Conservation (phyloP, 2,797 vertebrate genomes). For the Cyclopterus lumpus region DNA sequence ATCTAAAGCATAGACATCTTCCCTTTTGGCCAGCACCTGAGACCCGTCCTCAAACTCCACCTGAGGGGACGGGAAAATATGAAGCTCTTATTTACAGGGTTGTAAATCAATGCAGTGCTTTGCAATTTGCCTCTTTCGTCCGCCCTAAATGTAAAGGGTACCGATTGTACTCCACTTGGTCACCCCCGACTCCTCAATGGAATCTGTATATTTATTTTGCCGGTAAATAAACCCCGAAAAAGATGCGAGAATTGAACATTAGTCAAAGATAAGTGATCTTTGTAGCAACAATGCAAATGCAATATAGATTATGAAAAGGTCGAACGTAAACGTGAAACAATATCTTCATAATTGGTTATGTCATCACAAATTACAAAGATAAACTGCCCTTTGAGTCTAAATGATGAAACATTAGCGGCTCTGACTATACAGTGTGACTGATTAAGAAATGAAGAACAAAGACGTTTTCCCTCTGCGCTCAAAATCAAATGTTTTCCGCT, state of each 20-base stretch:
- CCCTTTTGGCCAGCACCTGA: constrained; percentile 93
- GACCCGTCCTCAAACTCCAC: constrained; percentile 99
- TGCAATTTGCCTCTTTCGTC: not conserved
- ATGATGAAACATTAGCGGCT: not conserved
- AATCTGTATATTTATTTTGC: not conserved
- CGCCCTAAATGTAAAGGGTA: not conserved
- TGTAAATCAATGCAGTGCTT: not conserved
- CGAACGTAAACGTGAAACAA: not conserved
- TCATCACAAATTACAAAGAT: not conserved
- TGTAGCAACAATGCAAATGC: not conserved
- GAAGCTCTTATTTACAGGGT: not conserved
- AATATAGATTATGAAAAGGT: not conserved
- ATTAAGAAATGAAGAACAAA: not conserved
- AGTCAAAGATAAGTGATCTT: not conserved
- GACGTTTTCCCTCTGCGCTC: not conserved
- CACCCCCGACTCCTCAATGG: not conserved
- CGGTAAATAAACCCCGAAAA: not conserved
- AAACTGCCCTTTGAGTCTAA: not conserved
- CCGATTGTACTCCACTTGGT: not conserved
- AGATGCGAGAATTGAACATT: not conserved
- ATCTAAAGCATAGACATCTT: constrained; percentile 95
- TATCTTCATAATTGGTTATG: not conserved
- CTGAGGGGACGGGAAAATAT: constrained; percentile 62
- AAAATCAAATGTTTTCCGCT: not conserved
- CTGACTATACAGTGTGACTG: not conserved